Evolutionary conservation across 2,888 invertebrate species (phyloP).

Genomic region (Cantharis rufa): DNA sequence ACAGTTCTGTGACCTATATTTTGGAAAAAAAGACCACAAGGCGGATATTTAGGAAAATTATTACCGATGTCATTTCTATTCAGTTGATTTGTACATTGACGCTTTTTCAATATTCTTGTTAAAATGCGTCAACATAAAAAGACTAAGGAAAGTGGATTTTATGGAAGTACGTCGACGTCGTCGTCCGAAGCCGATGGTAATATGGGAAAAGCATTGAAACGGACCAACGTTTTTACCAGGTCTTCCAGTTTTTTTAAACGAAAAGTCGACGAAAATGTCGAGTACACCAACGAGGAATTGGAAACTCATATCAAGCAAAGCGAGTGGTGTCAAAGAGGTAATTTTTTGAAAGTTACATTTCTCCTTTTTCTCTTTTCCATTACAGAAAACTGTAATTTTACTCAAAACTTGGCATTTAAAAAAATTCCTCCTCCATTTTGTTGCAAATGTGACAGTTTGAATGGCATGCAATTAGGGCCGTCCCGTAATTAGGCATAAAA

Average conservation of each 20-base stretch:
- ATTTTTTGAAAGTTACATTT: neutral
- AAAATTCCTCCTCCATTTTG: neutral
- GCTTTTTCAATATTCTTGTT: neutral
- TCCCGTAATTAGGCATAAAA: neutral
- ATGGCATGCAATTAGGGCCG: neutral
- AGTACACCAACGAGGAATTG: slow-evolving; percentile 50
- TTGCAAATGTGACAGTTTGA: neutral
- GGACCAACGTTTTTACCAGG: slow-evolving; percentile 51
- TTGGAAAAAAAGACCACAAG: neutral
- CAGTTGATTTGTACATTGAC: neutral
- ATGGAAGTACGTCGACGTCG: slow-evolving; percentile 73
- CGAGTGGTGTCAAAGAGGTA: neutral
- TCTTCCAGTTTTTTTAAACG: slow-evolving; percentile 45
- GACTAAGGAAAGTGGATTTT: slow-evolving; percentile 79
- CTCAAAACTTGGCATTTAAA: neutral
- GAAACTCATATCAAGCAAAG: slow-evolving; percentile 45
- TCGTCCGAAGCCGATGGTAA: slow-evolving; percentile 59
- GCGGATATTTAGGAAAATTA: neutral
- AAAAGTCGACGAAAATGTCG: slow-evolving; percentile 38
- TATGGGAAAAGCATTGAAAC: slow-evolving; percentile 55
- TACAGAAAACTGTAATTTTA: neutral
- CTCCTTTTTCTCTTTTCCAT: neutral
- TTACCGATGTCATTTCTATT: neutral
- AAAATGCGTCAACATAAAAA: slow-evolving; percentile 56
- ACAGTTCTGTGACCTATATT: slow-evolving; percentile 28